Percentiles rank a stretch among this genome's conserved stretches.
Conservation (phyloP, 2,113 vertebrate species). For the Siniperca knerii region DNA sequence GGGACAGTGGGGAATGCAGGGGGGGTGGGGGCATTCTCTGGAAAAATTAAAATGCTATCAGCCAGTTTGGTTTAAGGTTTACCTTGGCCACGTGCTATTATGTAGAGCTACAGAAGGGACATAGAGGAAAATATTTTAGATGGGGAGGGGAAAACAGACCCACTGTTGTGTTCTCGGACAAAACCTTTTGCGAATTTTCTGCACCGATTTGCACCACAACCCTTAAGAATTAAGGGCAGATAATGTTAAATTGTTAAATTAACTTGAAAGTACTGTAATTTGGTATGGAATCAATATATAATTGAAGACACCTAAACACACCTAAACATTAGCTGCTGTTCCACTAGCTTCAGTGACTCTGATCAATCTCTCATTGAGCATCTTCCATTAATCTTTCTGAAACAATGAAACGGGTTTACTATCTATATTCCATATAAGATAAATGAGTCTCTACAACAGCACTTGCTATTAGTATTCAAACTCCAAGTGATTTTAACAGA, state of each 20-base stretch:
- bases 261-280: not conserved
- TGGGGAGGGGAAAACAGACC: not conserved
- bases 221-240: not conserved
- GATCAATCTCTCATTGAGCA: no score
- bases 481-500: not conserved
- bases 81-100: not conserved
- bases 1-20: not conserved
- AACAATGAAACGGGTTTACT: not conserved
- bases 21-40: not conserved
- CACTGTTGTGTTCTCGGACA: not conserved
- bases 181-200: no score
- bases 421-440: not conserved
- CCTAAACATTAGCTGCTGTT: not conserved
- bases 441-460: no score
- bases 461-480: no score
- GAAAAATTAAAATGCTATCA: constrained; percentile 13
- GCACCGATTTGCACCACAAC: not conserved
- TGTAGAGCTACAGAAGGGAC: not conserved
- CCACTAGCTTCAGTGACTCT: not conserved
- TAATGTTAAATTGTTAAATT: not conserved
- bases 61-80: not conserved
- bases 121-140: not conserved
- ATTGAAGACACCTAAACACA: not conserved
- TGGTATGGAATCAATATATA: not conserved
- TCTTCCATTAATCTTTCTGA: not conserved